A percentile compares a stretch with the other conserved stretches of the same genome.
Evolutionary conservation across 2,113 vertebrate genomes (phyloP).

Genomic region (Cynocephalus volans): DNA sequence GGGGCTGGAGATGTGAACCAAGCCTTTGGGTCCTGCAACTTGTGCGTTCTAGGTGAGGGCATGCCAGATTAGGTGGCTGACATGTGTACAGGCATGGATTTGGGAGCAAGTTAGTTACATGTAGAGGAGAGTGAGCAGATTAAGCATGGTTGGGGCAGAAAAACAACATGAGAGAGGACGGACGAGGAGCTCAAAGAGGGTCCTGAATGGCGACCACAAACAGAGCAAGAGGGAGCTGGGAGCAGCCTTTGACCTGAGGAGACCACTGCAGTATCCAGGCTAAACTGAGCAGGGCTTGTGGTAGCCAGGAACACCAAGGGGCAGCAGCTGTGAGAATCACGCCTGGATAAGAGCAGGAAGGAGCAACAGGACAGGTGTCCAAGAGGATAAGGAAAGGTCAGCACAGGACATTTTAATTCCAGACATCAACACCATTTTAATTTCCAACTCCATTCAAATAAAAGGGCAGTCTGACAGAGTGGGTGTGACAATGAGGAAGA

Average conservation of each 20-base stretch:
- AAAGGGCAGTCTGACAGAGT: neutral
- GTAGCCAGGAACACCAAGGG: neutral
- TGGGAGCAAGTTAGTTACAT: neutral
- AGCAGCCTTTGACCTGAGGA: neutral
- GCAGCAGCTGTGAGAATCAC: neutral
- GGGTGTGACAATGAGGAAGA: neutral
- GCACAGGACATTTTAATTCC: neutral
- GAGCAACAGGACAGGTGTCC: neutral
- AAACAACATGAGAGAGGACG: neutral
- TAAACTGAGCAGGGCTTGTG: neutral
- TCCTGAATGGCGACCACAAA: too few relatives aligned
- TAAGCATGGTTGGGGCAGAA: neutral
- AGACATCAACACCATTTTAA: neutral
- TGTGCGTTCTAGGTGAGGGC: neutral
- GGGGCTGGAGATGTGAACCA: neutral
- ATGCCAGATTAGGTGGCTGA: neutral
- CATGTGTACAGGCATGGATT: rapidly evolving
- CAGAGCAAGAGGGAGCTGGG: neutral
- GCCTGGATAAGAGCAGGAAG: neutral
- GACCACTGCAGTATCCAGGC: neutral
- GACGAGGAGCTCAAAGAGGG: neutral
- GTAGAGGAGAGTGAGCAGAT: neutral
- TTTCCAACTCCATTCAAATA: neutral
- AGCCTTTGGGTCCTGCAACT: neutral
- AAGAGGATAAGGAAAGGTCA: neutral